Conservation (phyloP, 2,888 invertebrate species). For the Apomyelois bistriatella region DNA sequence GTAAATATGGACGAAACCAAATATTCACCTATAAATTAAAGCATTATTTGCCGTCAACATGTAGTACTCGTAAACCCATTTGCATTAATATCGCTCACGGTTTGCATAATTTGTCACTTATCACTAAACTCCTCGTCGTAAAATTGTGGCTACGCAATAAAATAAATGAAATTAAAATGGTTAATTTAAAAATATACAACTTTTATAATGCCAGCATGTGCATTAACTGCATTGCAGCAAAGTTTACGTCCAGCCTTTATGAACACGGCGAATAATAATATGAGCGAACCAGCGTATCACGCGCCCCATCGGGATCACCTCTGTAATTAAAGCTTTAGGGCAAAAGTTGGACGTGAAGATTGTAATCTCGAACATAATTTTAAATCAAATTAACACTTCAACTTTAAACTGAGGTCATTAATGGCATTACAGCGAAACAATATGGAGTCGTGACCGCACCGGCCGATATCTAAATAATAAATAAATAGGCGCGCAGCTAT, state of each 20-base stretch:
- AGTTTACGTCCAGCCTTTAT: conserved; percentile 45
- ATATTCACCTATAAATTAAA: not conserved
- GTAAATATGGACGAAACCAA: not conserved
- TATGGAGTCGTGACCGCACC: conserved; percentile 75
- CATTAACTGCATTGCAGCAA: conserved; percentile 52
- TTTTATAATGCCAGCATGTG: conserved; percentile 50
- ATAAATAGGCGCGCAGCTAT: conserved; percentile 74
- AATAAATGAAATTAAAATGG: conserved; percentile 44
- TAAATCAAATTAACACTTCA: conserved; percentile 80
- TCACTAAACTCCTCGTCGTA: conserved; percentile 36
- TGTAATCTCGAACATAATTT: conserved; percentile 74
- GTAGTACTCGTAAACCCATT: conserved; percentile 21
- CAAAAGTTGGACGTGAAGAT: conserved; percentile 73
- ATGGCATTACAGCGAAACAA: conserved; percentile 76
- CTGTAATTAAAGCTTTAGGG: conserved; percentile 71
- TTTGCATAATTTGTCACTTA: conserved; percentile 52
- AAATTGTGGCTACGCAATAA: conserved; percentile 37
- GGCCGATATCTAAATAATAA: conserved; percentile 78
- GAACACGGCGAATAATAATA: conserved; percentile 36
- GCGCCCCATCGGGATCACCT: conserved; percentile 58
- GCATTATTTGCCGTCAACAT: conserved; percentile 11
- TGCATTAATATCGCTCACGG: conserved; percentile 30
- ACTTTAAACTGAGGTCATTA: conserved; percentile 78
- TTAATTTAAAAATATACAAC: conserved; percentile 39
- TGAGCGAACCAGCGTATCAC: conserved; percentile 43